Evolutionary conservation across 53 echinoderm and acorn worm genomes (phyloP).

Genomic region (Luidia sarsii): DNA sequence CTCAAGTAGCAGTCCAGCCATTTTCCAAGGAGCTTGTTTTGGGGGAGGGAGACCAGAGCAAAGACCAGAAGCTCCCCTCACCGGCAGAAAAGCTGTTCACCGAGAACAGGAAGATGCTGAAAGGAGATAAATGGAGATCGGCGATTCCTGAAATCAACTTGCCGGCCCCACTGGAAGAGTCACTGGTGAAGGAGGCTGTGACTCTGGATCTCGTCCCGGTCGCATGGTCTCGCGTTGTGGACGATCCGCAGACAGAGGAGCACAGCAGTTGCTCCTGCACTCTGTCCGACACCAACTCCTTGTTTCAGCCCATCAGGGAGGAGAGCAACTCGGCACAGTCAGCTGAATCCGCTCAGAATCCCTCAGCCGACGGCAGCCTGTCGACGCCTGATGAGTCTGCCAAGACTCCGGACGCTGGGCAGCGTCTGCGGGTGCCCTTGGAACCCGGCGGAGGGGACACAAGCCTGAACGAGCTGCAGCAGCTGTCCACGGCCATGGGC

Average conservation of each 20-base stretch:
- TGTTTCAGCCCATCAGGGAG: slow-evolving; percentile 50
- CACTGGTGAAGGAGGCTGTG: slow-evolving; percentile 15
- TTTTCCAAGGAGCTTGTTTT: no score
- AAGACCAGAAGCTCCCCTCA: not conserved
- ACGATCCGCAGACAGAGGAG: not conserved
- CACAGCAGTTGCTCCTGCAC: not conserved
- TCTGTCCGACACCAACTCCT: slow-evolving; percentile 25
- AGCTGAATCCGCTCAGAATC: slow-evolving; percentile 28
- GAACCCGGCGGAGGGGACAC: slow-evolving; percentile 14
- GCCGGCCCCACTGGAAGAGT: slow-evolving; percentile 27
- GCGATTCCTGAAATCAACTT: slow-evolving; percentile 32
- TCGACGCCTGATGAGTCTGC: slow-evolving; percentile 4
- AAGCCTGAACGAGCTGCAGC: slow-evolving; percentile 19
- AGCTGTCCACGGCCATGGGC: slow-evolving; percentile 34
- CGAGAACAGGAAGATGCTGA: no score
- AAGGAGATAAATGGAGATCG: not conserved
- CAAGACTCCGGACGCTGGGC: slow-evolving; percentile 22
- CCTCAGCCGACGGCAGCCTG: slow-evolving; percentile 12
- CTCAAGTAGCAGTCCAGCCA: no score
- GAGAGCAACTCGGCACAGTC: slow-evolving; percentile 13
- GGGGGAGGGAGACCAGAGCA: not conserved
- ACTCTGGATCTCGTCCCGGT: slow-evolving; percentile 41
- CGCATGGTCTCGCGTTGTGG: slow-evolving; percentile 22
- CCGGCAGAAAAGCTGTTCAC: not conserved
- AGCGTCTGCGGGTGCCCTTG: not conserved